Percentiles rank a stretch among this genome's conserved stretches.
Evolutionary conservation across 2,113 vertebrate species (phyloP).

Genomic region (Heteronetta atricapilla): DNA sequence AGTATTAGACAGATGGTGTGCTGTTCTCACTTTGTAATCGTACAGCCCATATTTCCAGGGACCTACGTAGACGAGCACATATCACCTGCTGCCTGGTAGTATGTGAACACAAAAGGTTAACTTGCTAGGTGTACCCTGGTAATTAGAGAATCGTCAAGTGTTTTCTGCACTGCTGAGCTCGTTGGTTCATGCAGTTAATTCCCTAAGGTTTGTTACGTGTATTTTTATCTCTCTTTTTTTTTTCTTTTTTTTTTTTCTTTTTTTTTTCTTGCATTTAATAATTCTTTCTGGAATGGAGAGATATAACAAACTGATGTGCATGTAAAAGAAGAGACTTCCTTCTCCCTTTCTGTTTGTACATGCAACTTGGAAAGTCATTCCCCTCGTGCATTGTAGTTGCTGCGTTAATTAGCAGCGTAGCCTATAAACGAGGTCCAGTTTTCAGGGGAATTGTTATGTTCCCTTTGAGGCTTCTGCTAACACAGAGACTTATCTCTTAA

Average conservation of each 20-base stretch:
- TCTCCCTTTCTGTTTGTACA: slow-evolving; percentile 26
- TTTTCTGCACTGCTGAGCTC: neutral
- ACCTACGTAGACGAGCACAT: neutral
- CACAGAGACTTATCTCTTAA: neutral
- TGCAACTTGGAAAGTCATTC: neutral
- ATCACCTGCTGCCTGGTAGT: neutral
- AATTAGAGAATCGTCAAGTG: neutral
- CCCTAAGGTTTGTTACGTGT: neutral
- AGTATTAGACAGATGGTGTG: slow-evolving; percentile 41
- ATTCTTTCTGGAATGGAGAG: neutral
- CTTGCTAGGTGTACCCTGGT: neutral
- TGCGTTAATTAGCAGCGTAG: slow-evolving; percentile 50
- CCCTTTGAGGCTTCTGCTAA: neutral
- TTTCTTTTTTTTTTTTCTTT: neutral
- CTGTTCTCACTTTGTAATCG: slow-evolving; percentile 5
- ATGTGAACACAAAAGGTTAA: slow-evolving; percentile 3
- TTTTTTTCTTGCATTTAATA: neutral
- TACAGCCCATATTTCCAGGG: neutral
- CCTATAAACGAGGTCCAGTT: neutral
- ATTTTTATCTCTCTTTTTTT: too few relatives aligned
- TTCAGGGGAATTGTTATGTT: neutral
- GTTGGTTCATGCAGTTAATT: neutral
- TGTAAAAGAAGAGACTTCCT: neutral
- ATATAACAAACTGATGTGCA: neutral
- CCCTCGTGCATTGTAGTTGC: neutral